Conservation (phyloP, 2,113 vertebrate genomes). For the pig (Sus scrofa) region T2T-Sscrofa CM000817.6:26214001-26214500, state of each 20-base stretch:
- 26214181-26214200: not conserved
- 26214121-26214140: not conserved
- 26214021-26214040: not conserved
- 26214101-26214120: not conserved
- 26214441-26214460: not conserved
- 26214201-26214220: not conserved
- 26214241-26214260: not conserved
- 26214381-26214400: not conserved
- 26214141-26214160: not conserved
- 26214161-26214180: not conserved
- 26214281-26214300: not conserved
- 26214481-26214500: not conserved
- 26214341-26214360: not conserved
- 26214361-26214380: not conserved
- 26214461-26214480: not conserved
- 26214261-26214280: not conserved
- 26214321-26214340: not conserved
- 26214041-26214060: not conserved
- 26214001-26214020: not conserved
- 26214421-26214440: not conserved
- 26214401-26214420: not conserved
- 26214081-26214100: not conserved
- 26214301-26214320: not conserved
- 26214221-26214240: not conserved
- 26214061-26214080: not conserved